Percentiles rank a stretch among this genome's conserved stretches.
Conservation (phyloP, 2,113 vertebrate species). For the Eclectus roratus region DNA sequence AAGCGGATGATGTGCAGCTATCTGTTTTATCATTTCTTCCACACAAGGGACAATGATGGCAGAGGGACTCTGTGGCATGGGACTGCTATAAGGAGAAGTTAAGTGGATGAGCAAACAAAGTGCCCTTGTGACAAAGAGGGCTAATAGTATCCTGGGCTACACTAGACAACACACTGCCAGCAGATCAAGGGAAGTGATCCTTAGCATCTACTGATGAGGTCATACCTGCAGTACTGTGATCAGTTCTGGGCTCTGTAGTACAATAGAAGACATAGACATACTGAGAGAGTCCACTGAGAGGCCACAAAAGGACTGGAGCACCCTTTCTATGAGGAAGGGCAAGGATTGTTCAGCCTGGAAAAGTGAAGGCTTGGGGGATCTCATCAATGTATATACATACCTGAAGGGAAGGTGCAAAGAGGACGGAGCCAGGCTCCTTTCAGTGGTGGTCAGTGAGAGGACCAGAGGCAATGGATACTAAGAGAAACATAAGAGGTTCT, state of each 20-base stretch:
- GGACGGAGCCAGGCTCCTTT: background rate
- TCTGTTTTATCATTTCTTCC: background rate
- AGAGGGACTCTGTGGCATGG: background rate
- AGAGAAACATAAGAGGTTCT: background rate
- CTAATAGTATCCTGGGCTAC: background rate
- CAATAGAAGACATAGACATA: background rate
- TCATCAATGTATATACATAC: background rate
- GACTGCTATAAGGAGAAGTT: background rate
- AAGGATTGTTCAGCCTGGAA: background rate
- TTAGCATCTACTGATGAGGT: background rate
- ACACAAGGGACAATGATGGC: background rate
- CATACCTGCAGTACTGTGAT: background rate
- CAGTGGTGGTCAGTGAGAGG: background rate
- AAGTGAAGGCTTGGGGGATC: background rate
- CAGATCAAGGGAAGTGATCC: background rate
- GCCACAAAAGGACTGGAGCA: background rate
- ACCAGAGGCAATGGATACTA: background rate
- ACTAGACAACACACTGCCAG: background rate
- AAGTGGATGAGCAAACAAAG: background rate
- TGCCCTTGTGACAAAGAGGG: background rate
- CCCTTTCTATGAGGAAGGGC: background rate
- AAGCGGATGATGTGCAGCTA: background rate
- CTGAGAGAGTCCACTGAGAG: background rate
- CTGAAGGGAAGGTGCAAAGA: background rate
- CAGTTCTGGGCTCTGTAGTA: background rate